Evolutionary conservation across 2,888 invertebrate species (phyloP), one percentile per base, ranked within the genome.

Genomic region (Beris chalybata): DNA sequence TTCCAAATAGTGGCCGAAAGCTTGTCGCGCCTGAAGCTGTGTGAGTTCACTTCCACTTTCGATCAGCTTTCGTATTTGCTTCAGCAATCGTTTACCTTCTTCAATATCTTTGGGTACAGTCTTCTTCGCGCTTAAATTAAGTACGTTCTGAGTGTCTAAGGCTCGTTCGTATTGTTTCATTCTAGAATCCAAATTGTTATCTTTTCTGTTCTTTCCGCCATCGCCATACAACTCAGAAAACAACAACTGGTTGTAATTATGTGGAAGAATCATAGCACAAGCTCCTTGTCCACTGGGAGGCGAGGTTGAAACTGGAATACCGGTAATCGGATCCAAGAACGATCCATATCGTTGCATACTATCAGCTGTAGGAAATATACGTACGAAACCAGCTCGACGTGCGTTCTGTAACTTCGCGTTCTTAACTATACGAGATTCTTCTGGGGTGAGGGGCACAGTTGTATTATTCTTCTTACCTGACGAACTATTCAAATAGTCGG

Each of bases 341-440:
- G 87, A 87, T 12, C 90, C 87, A 78, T 92, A 93, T 76, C 89
- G 87, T 76, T 87, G 85, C 93, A 95, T 95, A 22, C 92, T 90
- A 78, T 94, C 93, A 69, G 89, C 86, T 29, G 93, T 90, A 22
- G 96, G 96, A 81, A 95, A 96, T 73, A 96, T 93, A 56, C 95
- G 82, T 9, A 95, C 91, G 82, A 92, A 96, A 38, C 95, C 95
- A 3, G 94, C 94, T 31, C 92, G 83, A 2, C 95, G 83, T 29
- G 87, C 86, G 79, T 92, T 91, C 79, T 96, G 95, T 55, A 89
- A 86, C 70, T 87, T 86, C 31, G 89, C 88, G 47, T 88, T 86
- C 4, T 89, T 85, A 69, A 95, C 84, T 55, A 95, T 86, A 64
- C 91, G 85, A 72, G 87, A 84, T 79, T 95, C 95, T 76, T 95